Conservation (phyloP, 2,888 invertebrate species). For the Syritta pipiens region DNA sequence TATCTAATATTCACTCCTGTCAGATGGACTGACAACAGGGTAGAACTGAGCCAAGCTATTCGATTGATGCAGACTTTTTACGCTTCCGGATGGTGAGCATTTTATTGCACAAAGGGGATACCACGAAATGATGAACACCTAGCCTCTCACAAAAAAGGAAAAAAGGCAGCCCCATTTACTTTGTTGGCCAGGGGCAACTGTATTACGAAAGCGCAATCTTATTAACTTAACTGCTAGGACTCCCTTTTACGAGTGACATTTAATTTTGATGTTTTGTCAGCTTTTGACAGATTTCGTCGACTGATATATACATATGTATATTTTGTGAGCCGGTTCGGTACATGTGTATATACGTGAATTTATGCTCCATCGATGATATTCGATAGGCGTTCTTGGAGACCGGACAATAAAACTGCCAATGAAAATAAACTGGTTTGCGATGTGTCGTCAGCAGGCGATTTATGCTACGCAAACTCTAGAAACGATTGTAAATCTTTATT, state of each 20-base stretch:
- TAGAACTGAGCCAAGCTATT: background rate
- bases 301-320: background rate
- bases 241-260: slow-evolving; percentile 45
- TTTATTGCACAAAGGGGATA: slow-evolving; percentile 24
- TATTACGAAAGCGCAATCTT: slow-evolving; percentile 19
- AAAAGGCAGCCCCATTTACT: slow-evolving; percentile 4
- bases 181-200: background rate
- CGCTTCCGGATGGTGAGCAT: slow-evolving; percentile 6
- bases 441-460: slow-evolving; percentile 23
- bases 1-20: slow-evolving; percentile 52
- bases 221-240: slow-evolving; percentile 44
- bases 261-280: slow-evolving; percentile 50
- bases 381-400: slow-evolving; percentile 22
- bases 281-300: slow-evolving; percentile 20
- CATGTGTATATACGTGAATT: slow-evolving; percentile 4
- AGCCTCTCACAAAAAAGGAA: slow-evolving; percentile 20
- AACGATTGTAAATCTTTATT: slow-evolving; percentile 3
- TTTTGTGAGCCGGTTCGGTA: background rate
- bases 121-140: slow-evolving; percentile 5
- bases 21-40: slow-evolving; percentile 34
- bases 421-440: slow-evolving; percentile 18
- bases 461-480: background rate
- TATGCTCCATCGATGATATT: slow-evolving; percentile 27
- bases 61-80: slow-evolving; percentile 18
- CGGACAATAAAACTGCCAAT: slow-evolving; percentile 10